Evolutionary conservation across 2,888 invertebrate genomes (phyloP), one percentile per base, ranked within the genome.

Genomic region (Antitype chi): DNA sequence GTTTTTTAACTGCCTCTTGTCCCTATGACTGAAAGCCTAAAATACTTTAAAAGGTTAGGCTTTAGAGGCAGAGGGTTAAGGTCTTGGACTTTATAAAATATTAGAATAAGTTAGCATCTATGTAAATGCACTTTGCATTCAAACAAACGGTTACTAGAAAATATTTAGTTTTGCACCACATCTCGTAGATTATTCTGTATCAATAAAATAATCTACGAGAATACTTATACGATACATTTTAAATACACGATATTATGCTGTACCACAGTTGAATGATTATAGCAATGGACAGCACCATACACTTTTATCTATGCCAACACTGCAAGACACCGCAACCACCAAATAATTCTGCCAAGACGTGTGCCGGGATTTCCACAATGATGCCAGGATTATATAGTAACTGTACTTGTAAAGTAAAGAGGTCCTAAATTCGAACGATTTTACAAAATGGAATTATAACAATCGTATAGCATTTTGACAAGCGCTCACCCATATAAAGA

Each of bases 1-100:
- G 28, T 11, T 47, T 28, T 79, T 66, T 43, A 66, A 83, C 28
- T 53, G 78, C 49, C 68, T 55, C 9, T 76, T 13, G n/a, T 11
- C n/a, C n/a, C 11, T 68, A 47, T 20, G 47, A 43, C n/a, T 78
- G 43, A 60, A 60, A 53, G 0, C 23, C 7, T 62, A 9, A 52
- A 74, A 55, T 15, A 57, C 28, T 32, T 68, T 25, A 23, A 52
- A 53, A 57, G 23, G 8, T 47, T n/a, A 28, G 43, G n/a, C n/a
- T n/a, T n/a, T n/a, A n/a, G n/a, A n/a, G n/a, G 5, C 43, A 17
- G 1, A 43, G 15, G n/a, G 23, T 55, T 15, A n/a, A 28, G 25
- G 25, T 53, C n/a, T 11, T 47, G 25, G 25, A 47, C 47, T 68
- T 15, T 8, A 60, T 17, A 53, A 52, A 11, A 17, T 0, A 62